Evolutionary conservation across 2,797 vertebrate species (phyloP), one percentile per base, ranked within the genome.

Genomic region (Sus cebifrons): DNA sequence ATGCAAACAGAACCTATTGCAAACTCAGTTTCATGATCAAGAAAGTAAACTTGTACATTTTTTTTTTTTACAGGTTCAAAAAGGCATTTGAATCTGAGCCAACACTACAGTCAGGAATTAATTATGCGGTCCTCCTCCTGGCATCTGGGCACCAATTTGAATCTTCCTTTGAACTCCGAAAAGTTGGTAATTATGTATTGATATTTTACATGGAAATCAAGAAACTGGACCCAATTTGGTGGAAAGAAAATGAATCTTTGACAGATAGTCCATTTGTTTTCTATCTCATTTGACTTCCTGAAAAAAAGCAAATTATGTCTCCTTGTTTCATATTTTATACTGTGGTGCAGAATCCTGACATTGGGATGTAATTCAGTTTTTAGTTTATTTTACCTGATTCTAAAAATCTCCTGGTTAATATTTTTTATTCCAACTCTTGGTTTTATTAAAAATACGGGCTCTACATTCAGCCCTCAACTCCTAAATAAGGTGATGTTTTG

Each of bases 41-140:
- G 96, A 97, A 98, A 98, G 95, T 98, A 97, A 98, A 97, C 87
- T 95, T 97, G 77, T 97, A 40, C 98, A 21, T 98, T 97, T 98
- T 29, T 32, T 68, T 49, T 74, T 97, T 98, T 97, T 95, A 67
- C 98, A 99, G 99, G 99, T 99, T 99, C 98, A 99, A 99, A 98
- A 99, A 99, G 98, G 99, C 99, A 0, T 99, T 99, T 98, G 99
- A 99, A 98, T 99, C 99, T 0, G 99, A 99, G 99, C 99, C 99
- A 98, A 99, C 99, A 0, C 98, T 99, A 89, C 99, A 99, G 98
- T 99, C 99, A 44, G 99, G 99, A 87, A 99, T 99, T 98, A 99
- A 99, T 99, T 99, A 99, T 52, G 99, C 99, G 0, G 99, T 99
- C 58, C 99, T 99, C 0, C 99, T 99, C 77, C 98, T 99, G 98